Evolutionary conservation across 1,140 invertebrate species (phyloP).

Genomic region (Bemisia tabaci): DNA sequence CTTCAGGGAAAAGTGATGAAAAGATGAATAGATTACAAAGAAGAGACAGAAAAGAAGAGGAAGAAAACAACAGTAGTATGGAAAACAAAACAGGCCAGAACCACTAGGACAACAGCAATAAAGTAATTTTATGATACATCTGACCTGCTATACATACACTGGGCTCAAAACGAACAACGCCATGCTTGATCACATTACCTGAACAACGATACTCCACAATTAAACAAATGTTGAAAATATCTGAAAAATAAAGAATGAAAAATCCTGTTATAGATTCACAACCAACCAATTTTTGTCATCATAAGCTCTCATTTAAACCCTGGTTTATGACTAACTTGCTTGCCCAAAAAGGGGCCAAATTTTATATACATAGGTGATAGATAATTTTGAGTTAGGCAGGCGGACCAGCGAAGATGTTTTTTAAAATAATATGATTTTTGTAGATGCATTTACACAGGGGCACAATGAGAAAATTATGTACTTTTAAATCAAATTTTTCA

Average conservation of each 20-base stretch:
- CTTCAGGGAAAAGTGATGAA: background rate
- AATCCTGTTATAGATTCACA: too few relatives aligned
- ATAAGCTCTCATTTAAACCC: too few relatives aligned
- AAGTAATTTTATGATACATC: background rate
- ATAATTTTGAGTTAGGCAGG: too few relatives aligned
- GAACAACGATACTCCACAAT: background rate
- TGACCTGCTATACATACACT: background rate
- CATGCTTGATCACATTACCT: background rate
- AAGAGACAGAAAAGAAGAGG: background rate
- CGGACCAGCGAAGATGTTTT: too few relatives aligned
- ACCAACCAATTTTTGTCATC: too few relatives aligned
- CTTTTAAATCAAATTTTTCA: too few relatives aligned
- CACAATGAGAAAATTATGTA: too few relatives aligned
- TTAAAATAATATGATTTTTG: too few relatives aligned
- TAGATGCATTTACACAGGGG: too few relatives aligned
- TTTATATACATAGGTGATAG: too few relatives aligned
- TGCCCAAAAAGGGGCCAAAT: too few relatives aligned
- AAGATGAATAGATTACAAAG: background rate
- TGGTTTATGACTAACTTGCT: too few relatives aligned
- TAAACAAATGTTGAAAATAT: background rate
- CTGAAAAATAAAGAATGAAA: background rate
- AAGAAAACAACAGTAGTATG: background rate
- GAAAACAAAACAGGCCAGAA: background rate
- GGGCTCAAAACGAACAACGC: background rate
- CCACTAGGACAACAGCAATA: background rate